phyloP scores from a whole-genome alignment of 2,113 vertebrate genomes.

The Verasper variegatus region DNA sequence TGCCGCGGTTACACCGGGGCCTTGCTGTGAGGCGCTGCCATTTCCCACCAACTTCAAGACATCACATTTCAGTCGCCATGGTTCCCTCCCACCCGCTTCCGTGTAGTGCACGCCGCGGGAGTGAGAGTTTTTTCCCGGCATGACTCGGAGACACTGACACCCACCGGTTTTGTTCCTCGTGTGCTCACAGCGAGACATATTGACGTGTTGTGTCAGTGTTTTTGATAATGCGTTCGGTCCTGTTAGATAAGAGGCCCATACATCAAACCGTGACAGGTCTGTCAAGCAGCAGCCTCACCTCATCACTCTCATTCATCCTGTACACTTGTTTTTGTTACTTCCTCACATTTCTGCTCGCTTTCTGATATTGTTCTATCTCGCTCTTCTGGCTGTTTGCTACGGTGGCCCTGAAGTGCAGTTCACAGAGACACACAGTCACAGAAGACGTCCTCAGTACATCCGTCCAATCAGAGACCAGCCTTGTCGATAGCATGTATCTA shows the following conservation, averaged over 20 bases:
- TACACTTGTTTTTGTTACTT: slow-evolving; percentile 15
- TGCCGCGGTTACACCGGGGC: too few relatives aligned
- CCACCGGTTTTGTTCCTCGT: slow-evolving; percentile 48
- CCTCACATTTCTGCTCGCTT: too few relatives aligned
- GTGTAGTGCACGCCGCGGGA: slow-evolving; percentile 36
- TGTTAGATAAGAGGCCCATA: slow-evolving; percentile 55
- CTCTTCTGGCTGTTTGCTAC: not conserved
- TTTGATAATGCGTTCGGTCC: slow-evolving; percentile 68
- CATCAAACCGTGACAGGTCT: slow-evolving; percentile 40
- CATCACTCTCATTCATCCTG: slow-evolving; percentile 48
- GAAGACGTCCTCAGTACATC: too few relatives aligned
- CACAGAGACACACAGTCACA: too few relatives aligned
- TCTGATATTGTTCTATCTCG: not conserved
- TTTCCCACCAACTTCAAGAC: slow-evolving; percentile 45
- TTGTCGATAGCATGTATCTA: too few relatives aligned
- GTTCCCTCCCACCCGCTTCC: slow-evolving; percentile 45
- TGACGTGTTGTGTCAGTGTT: slow-evolving; percentile 62
- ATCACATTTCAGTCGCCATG: slow-evolving; percentile 40
- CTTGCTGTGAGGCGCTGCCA: not conserved
- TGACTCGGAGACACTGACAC: slow-evolving; percentile 49
- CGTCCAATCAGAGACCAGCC: too few relatives aligned
- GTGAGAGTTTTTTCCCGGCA: slow-evolving; percentile 34
- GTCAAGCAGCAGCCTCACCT: slow-evolving; percentile 51
- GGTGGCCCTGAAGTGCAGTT: too few relatives aligned
- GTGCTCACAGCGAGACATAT: slow-evolving; percentile 57